Evolutionary conservation across 2,888 invertebrate species (phyloP).

Genomic region (Erebia epiphron): DNA sequence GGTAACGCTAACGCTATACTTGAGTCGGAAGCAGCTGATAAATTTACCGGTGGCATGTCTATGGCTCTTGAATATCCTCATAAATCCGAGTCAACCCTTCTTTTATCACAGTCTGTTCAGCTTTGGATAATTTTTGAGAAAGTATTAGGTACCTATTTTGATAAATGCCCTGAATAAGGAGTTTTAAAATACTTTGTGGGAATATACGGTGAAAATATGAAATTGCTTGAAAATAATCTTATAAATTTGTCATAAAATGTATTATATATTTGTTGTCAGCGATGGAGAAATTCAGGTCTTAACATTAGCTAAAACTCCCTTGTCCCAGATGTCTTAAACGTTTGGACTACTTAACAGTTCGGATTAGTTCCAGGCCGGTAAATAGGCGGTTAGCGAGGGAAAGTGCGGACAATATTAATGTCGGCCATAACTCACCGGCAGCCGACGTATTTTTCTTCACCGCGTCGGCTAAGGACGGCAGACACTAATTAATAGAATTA

Average conservation of each 20-base stretch:
- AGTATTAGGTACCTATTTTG: constrained; percentile 10
- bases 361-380: constrained; percentile 58
- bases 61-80: constrained; percentile 15
- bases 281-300: not conserved
- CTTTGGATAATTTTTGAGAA: constrained; percentile 16
- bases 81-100: constrained; percentile 20
- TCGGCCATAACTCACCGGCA: constrained; percentile 69
- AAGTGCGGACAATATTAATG: constrained; percentile 79
- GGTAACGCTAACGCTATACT: not conserved
- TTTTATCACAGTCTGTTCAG: constrained; percentile 8
- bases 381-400: constrained; percentile 66
- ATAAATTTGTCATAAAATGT: not conserved
- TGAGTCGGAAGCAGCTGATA: constrained; percentile 14
- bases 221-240: too few relatives aligned
- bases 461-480: constrained; percentile 65
- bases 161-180: constrained; percentile 6
- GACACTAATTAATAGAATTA: constrained; percentile 79
- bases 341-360: constrained; percentile 32
- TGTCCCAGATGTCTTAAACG: constrained; percentile 32
- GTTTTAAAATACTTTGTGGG: not conserved
- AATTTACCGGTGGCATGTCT: constrained; percentile 13
- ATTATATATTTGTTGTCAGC: not conserved
- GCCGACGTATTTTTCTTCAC: constrained; percentile 71
- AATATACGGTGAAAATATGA: too few relatives aligned
- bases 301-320: not conserved